Percentiles rank a stretch among this genome's conserved stretches.
phyloP scores from a whole-genome alignment of 2,888 invertebrate species.

The Drosophila dives region DNA sequence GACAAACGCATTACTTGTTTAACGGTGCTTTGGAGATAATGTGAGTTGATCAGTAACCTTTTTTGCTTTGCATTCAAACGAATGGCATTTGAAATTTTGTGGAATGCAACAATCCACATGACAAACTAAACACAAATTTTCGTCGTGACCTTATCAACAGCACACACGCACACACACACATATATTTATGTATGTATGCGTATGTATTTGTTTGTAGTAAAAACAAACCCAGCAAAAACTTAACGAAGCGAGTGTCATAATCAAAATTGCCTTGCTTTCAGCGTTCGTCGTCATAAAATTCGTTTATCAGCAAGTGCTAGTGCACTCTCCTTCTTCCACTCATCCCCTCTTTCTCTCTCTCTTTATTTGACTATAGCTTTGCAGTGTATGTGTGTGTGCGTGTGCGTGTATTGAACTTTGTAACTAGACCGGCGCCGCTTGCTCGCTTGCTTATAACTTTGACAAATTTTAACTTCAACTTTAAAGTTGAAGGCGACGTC shows the following conservation, averaged over 20 bases:
- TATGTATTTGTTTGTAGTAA: background rate
- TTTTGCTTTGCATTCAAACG: background rate
- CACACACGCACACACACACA: conserved; percentile 1
- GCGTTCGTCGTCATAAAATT: conserved; percentile 20
- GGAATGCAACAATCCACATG: conserved; percentile 12
- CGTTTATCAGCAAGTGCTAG: conserved; percentile 34
- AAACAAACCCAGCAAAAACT: background rate
- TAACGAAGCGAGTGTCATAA: conserved; percentile 23
- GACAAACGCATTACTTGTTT: background rate
- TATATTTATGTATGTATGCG: background rate
- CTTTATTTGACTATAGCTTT: background rate
- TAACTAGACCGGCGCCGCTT: conserved; percentile 11
- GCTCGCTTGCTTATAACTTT: conserved; percentile 31
- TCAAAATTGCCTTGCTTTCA: conserved; percentile 8
- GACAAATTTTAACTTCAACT: conserved; percentile 40
- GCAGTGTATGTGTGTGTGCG: conserved; percentile 1
- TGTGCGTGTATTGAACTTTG: conserved; percentile 46
- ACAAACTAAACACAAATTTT: conserved; percentile 11
- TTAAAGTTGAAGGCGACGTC: conserved; percentile 27
- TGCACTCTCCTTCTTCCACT: conserved; percentile 1
- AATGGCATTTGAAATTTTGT: conserved; percentile 1
- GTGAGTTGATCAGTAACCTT: background rate
- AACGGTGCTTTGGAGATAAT: background rate
- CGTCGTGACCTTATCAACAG: conserved; percentile 24
- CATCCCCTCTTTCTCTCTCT: no score